Base-by-base conservation (phyloP, 2,797 vertebrate genomes). In the Vireo griseus region DNA sequence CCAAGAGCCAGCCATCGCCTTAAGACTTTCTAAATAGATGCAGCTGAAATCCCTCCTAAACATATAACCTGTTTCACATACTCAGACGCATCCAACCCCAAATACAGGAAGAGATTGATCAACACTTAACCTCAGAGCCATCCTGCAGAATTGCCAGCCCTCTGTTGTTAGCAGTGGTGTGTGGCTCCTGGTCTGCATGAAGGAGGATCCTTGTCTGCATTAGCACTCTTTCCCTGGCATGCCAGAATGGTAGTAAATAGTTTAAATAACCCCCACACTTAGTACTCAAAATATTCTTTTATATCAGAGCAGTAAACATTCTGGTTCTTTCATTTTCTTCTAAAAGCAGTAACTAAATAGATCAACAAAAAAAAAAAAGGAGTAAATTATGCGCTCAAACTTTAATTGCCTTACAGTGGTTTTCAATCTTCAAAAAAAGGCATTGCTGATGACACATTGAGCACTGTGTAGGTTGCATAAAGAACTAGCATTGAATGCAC, bases 301-400 rank as follows among this genome's bases (percentile, higher is more conserved):
- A 17, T 80, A 39, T 72, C 22, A 52, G 31, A 88, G 42, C 58
- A 63, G 25, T 79, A 77, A 90, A 29, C 6, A 15, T 74, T 57
- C n/a, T 37, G 25, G 21, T 82, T 13, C 16, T 72, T 78, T 82
- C 9, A 25, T 72, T 86, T 65, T 40, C 44, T 91, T 52, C 47
- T 84, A 48, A 87, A 88, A 33, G 29, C 26, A 80, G 25, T 44
- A 65, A 44, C 39, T 90, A 86, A 90, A 75, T 37, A 51, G 17
- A 50, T 87, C 16, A 33, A 57, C 9, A 40, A 83, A 67, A 74
- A 40, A 83, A 67, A 74, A 74, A 93, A 17, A 16, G 7, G 44
- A 66, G 19, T 65, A 65, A 63, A 73, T 73, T 4, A 55, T 73
- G 57, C 0, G 1, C 20, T 79, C 76, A 31, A 71, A 50, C 33